Base-by-base conservation (phyloP, 2,113 vertebrate species). In the Agelaius phoeniceus region DNA sequence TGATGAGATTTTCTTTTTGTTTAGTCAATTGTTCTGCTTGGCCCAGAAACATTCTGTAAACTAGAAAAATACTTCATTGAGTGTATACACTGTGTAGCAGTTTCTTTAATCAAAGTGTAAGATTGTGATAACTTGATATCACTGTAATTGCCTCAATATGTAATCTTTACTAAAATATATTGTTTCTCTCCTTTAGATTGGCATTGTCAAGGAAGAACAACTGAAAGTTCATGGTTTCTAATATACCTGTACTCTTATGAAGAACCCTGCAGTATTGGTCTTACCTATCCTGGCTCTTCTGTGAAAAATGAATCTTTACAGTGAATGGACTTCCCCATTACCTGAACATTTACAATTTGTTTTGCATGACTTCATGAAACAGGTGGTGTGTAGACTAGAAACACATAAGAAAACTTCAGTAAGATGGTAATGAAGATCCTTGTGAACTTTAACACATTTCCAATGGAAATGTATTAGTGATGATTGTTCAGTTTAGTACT, bases 191-290 rank as follows among this genome's bases (percentile, higher is more conserved):
- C 90, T 95, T 24, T 87, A 98, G 98, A 97, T 98, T 97, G 98
- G 98, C 97, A 99, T 99, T 90, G 98, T 98, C 88, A 99, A 99
- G 97, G 98, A 99, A 96, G 98, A 99, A 68, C 98, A 99, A 95
- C 97, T 99, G 95, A 99, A 99, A 94, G 98, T 99, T 91, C 99
- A 99, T 88, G 98, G 98, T 82, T 99, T 99, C 97, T 99, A 97
- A 98, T 94, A 95, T 77, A 92, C 85, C 58, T 76, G 92, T 89
- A 48, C 46, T 67, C 74, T 76, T 39, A 19, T 95, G 97, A 96
- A 98, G 95, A 96, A 94, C 73, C 86, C 96, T 91, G 92, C 95
- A 95, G 51, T 61, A 76, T 93, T 97, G 88, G 89, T 96, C 91
- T 94, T 78, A 69, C 83, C 85, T 85, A 43, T 55, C 78, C 81